Percentiles rank a stretch among this genome's conserved stretches.
Evolutionary conservation across 35 echinoderm and acorn worm species (phyloP).

Genomic region (Apostichopus japonicus): DNA sequence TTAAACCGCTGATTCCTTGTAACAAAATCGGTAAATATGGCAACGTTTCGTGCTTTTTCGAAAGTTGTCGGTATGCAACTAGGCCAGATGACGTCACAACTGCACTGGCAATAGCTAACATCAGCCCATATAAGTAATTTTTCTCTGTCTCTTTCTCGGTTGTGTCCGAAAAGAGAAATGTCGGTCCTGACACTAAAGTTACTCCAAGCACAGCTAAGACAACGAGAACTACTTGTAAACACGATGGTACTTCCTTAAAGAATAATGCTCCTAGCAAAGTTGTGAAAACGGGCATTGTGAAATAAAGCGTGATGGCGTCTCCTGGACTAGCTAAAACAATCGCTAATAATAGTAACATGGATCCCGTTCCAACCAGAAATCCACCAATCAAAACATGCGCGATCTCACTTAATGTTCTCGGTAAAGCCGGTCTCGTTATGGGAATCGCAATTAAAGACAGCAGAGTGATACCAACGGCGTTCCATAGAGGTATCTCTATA

Average conservation of each 20-base stretch:
- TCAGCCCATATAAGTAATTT: background rate
- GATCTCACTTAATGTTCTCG: background rate
- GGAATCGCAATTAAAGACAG: background rate
- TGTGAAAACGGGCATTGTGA: constrained; percentile 2
- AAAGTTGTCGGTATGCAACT: background rate
- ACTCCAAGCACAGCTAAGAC: constrained; percentile 5
- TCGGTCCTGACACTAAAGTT: constrained; percentile 5
- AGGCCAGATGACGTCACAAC: background rate
- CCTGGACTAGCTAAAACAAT: constrained; percentile 7
- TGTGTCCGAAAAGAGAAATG: constrained; percentile 4
- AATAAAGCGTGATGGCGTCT: constrained; percentile 19
- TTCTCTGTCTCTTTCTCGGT: background rate
- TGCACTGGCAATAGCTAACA: background rate
- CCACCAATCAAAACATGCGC: background rate
- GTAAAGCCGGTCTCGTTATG: background rate
- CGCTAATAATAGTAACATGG: background rate
- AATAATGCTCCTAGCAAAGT: background rate
- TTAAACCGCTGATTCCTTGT: background rate
- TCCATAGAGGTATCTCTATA: constrained; percentile 7
- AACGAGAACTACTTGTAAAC: background rate
- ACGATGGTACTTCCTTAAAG: constrained; percentile 9
- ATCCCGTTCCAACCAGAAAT: background rate
- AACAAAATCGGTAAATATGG: background rate
- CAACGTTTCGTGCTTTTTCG: background rate
- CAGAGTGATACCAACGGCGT: background rate